Evolutionary conservation across 2,888 invertebrate genomes (phyloP).

Genomic region (Ctena decussata): DNA sequence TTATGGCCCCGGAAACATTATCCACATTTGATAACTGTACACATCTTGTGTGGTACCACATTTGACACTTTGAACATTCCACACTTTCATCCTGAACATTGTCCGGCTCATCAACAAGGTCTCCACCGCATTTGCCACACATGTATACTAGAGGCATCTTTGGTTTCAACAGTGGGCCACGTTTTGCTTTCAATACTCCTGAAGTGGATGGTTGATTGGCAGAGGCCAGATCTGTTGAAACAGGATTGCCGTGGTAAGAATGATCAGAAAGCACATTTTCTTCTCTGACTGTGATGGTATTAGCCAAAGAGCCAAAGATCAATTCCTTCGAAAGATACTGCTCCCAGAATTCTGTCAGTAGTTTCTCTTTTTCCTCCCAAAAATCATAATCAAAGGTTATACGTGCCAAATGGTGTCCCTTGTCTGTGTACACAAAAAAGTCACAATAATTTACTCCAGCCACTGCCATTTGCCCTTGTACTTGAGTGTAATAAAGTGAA

Average conservation of each 20-base stretch:
- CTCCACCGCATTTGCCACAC: background rate
- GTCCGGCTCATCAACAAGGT: background rate
- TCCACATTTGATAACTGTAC: too few relatives aligned
- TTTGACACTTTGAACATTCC: background rate
- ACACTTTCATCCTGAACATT: conserved; percentile 5
- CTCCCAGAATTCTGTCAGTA: background rate
- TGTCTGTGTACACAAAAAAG: background rate
- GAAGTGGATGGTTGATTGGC: too few relatives aligned
- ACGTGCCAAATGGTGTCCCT: background rate
- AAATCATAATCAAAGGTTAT: background rate
- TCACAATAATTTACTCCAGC: conserved; percentile 6
- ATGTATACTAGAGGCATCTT: background rate
- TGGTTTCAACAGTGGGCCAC: background rate
- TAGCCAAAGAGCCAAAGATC: background rate
- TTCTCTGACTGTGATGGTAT: too few relatives aligned
- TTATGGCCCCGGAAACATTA: too few relatives aligned
- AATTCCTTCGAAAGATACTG: background rate
- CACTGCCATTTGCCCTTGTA: conserved; percentile 31
- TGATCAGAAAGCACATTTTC: background rate
- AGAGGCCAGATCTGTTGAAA: too few relatives aligned
- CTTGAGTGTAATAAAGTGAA: background rate
- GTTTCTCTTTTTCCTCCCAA: background rate
- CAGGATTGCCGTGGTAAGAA: background rate
- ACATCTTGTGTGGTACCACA: too few relatives aligned
- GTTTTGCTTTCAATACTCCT: background rate